Evolutionary conservation across 2,797 vertebrate genomes (phyloP).

Genomic region (Hippopotamyrus pictus): DNA sequence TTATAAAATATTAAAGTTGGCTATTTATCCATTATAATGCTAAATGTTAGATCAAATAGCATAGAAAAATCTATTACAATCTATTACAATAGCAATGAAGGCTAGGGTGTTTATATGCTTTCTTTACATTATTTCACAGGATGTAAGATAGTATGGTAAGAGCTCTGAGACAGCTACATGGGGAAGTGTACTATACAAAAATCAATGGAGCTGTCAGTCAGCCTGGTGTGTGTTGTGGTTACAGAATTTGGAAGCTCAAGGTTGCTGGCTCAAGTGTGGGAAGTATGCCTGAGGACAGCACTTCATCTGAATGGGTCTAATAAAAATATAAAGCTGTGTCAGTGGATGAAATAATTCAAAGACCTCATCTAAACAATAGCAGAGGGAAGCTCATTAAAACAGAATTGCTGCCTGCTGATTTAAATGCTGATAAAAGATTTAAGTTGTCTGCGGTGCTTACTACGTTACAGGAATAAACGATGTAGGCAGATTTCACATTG

Average conservation of each 20-base stretch:
- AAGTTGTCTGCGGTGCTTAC: neutral
- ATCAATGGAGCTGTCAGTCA: neutral
- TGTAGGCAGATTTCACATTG: neutral
- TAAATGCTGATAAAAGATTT: neutral
- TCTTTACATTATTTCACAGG: neutral
- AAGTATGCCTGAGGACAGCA: neutral
- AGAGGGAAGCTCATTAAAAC: neutral
- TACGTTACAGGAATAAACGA: neutral
- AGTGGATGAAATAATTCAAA: neutral
- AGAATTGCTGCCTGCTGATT: neutral
- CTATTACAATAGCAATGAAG: neutral
- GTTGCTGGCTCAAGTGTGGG: neutral
- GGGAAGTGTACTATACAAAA: neutral
- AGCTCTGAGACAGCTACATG: neutral
- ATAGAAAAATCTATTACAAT: neutral
- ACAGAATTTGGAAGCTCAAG: neutral
- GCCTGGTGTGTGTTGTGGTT: neutral
- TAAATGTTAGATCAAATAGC: neutral
- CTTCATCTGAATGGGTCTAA: neutral
- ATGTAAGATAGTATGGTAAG: neutral
- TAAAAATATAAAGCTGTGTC: neutral
- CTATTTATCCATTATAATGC: neutral
- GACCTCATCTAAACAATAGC: neutral
- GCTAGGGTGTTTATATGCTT: neutral
- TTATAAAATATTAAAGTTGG: neutral